Conservation (phyloP, 2,113 vertebrate genomes). For the Alligator sinensis region DNA sequence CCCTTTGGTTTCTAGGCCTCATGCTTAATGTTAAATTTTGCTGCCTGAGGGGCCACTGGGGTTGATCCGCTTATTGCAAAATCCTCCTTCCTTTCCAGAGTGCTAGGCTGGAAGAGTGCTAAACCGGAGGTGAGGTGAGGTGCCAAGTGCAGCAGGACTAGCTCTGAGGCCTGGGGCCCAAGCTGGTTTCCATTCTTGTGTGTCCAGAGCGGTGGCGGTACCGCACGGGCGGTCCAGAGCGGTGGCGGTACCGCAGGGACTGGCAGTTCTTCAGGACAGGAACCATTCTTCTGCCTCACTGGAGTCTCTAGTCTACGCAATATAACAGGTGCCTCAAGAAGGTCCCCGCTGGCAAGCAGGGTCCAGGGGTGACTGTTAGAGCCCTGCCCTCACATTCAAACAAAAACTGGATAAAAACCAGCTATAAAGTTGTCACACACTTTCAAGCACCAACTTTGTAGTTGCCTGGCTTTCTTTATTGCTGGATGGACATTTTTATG, state of each 20-base stretch:
- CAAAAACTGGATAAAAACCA: too few relatives aligned
- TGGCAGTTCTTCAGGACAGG: background rate
- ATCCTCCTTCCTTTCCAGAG: constrained; percentile 23
- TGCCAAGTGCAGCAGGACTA: background rate
- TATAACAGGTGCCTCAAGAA: background rate
- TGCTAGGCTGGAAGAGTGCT: background rate
- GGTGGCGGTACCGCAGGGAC: background rate
- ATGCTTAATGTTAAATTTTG: constrained; percentile 30
- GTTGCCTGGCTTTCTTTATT: too few relatives aligned
- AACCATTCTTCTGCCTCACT: background rate
- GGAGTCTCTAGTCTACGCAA: too few relatives aligned
- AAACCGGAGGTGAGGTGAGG: background rate
- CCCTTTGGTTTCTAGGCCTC: background rate
- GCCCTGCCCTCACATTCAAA: too few relatives aligned
- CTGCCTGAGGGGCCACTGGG: constrained; percentile 1
- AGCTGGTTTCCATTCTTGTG: background rate
- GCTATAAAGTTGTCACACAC: too few relatives aligned
- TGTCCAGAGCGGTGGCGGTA: background rate
- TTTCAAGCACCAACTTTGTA: too few relatives aligned
- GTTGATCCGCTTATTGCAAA: background rate
- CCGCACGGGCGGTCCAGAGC: background rate
- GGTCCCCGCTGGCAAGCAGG: background rate
- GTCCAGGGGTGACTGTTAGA: too few relatives aligned
- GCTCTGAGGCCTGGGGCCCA: rapidly evolving
- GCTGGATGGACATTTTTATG: too few relatives aligned